Evolutionary conservation across 2,797 vertebrate genomes (phyloP).

Genomic region (Acrossocheilus fasciatus): DNA sequence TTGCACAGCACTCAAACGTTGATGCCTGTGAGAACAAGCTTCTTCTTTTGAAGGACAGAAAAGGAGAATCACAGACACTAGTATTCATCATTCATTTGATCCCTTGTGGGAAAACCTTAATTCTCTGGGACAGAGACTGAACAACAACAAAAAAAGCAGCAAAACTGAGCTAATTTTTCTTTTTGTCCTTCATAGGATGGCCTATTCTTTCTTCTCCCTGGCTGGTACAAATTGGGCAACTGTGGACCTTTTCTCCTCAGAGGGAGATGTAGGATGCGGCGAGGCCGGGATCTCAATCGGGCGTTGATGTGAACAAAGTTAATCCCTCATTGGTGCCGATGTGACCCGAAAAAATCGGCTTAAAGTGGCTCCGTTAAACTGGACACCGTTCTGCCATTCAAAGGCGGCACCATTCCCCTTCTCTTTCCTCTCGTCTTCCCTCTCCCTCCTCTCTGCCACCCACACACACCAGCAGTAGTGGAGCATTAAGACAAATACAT

Average conservation of each 20-base stretch:
- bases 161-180: conserved; percentile 86
- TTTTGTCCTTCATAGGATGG: conserved; percentile 79
- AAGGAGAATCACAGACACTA: conserved; percentile 44
- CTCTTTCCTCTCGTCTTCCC: conserved; percentile 52
- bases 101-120: conserved; percentile 69
- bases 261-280: conserved; percentile 77
- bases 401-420: conserved; percentile 51
- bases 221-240: conserved; percentile 83
- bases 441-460: conserved; percentile 74
- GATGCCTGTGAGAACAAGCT: conserved; percentile 56
- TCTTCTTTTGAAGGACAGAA: conserved; percentile 54
- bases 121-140: conserved; percentile 65
- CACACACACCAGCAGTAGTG: conserved; percentile 76
- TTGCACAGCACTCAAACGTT: conserved; percentile 42
- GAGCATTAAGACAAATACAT: conserved; percentile 84
- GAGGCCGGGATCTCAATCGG: conserved; percentile 83
- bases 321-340: conserved; percentile 86
- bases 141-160: conserved; percentile 80
- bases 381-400: conserved; percentile 81
- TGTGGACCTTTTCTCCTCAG: conserved; percentile 77
- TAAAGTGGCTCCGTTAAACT: conserved; percentile 83
- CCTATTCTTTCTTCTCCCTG: conserved; percentile 77
- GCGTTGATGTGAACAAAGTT: conserved; percentile 84
- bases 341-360: conserved; percentile 86
- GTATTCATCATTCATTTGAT: conserved; percentile 78